Base-by-base conservation (phyloP, 92 coral and sea anemone species). In the Bergia puertoricense region DNA sequence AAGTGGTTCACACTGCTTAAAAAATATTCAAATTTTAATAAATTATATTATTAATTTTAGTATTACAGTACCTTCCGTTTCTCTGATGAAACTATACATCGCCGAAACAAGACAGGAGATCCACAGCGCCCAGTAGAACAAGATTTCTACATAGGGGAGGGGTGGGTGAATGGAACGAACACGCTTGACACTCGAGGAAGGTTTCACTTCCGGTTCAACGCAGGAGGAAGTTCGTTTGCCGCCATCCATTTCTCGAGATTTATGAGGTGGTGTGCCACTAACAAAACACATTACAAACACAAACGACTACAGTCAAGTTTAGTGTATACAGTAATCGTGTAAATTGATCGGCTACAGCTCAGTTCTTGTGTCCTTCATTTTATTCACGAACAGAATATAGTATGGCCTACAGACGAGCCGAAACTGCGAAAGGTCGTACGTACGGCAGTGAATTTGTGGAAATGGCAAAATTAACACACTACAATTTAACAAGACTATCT, bases 1-100 rank as follows among this genome's bases (percentile, higher is more conserved):
- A 51, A 15, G 57, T 51, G 57, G 57, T 51, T 51, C 15, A 8
- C 57, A 51, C 57, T 51, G 57, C 57, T 51, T 51, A 51, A 51
- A 9, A 51, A 9, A 51, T 51, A 51, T 46, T 46, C 5, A 5
- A 46, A 6, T 46, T 46, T 46, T 46, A 46, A 1, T 8, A 13
- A 51, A 51, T 8, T 2, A 54, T 10, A 54, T 54, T 54, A 54
- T 30, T 30, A 30, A 30, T 30, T 30, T 30, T 54, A 1, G 59
- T 54, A 54, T 54, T 42, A 20, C 80, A 46, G 81, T 57, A 95
- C 98, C 94, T 88, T 90, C 90, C 11, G 98, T 94, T 67, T 91
- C 94, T 77, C 36, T 73, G 71, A 90, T 66, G 44, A 93, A 57
- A 67, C 50, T 76, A 73, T 90, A 94, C 94, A 92, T 39, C 14